Conservation (phyloP, 2,888 invertebrate genomes). For the Diplolepis rosae region DNA sequence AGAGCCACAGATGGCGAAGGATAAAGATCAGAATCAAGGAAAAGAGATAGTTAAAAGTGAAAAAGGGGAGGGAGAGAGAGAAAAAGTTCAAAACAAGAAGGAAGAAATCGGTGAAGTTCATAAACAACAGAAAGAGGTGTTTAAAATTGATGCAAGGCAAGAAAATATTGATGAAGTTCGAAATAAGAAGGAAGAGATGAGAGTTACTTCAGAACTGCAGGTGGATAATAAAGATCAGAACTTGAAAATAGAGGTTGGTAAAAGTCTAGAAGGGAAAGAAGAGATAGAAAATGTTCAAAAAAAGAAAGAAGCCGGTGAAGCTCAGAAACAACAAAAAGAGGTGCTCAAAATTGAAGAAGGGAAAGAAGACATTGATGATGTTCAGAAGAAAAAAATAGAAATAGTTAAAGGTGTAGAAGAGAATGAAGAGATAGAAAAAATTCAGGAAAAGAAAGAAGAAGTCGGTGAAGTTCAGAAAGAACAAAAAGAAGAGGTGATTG, state of each 20-base stretch:
- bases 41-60: neutral
- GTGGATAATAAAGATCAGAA: conserved; percentile 35
- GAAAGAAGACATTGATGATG: too few relatives aligned
- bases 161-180: conserved; percentile 22
- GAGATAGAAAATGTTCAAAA: neutral
- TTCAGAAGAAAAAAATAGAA: too few relatives aligned
- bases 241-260: neutral
- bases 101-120: neutral
- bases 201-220: too few relatives aligned
- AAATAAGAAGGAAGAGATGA: too few relatives aligned
- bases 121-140: neutral
- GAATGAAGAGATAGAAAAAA: too few relatives aligned
- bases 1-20: conserved; percentile 43
- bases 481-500: too few relatives aligned
- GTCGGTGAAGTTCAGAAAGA: too few relatives aligned
- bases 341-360: neutral
- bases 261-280: neutral
- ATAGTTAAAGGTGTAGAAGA: too few relatives aligned
- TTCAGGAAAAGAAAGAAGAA: too few relatives aligned
- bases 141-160: neutral
- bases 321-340: neutral
- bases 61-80: neutral
- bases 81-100: neutral
- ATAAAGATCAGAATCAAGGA: conserved; percentile 54
- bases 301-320: conserved; percentile 25